Percentiles rank a stretch among this genome's conserved stretches.
phyloP scores from a whole-genome alignment of 2,888 invertebrate genomes.

The Altica lythri region DNA sequence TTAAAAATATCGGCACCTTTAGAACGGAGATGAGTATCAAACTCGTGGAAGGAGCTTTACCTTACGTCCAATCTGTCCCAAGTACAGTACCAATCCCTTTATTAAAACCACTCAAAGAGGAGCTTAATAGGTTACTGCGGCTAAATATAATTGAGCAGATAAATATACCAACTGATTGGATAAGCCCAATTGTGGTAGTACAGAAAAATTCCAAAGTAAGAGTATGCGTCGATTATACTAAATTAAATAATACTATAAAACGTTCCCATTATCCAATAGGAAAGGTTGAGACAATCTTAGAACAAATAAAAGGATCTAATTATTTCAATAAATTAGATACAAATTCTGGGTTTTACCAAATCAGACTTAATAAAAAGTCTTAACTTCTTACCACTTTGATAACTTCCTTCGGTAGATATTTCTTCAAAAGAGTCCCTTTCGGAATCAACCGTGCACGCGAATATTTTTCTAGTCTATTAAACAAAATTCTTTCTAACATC shows the following conservation, averaged over 20 bases:
- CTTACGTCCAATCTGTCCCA: slow-evolving; percentile 31
- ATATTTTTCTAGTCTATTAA: slow-evolving; percentile 27
- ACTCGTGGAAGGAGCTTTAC: slow-evolving; percentile 19
- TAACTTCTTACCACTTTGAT: slow-evolving; percentile 31
- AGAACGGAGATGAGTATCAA: slow-evolving; percentile 27
- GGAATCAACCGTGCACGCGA: slow-evolving; percentile 32
- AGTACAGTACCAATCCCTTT: slow-evolving; percentile 35
- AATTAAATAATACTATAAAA: slow-evolving; percentile 33
- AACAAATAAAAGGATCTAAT: slow-evolving; percentile 36
- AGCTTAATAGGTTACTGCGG: slow-evolving; percentile 28
- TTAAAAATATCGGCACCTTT: slow-evolving; percentile 24
- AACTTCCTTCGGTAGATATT: slow-evolving; percentile 32
- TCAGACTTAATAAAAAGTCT: slow-evolving; percentile 23
- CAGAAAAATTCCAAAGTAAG: slow-evolving; percentile 26
- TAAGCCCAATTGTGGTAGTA: slow-evolving; percentile 34
- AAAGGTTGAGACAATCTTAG: slow-evolving; percentile 41
- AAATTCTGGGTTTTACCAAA: slow-evolving; percentile 29
- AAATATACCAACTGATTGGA: slow-evolving; percentile 27
- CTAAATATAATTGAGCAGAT: slow-evolving; percentile 33
- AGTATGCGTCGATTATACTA: slow-evolving; percentile 34
- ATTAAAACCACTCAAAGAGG: slow-evolving; percentile 31
- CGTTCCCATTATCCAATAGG: slow-evolving; percentile 40
- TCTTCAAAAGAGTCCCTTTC: slow-evolving; percentile 27
- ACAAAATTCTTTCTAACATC: slow-evolving; percentile 20
- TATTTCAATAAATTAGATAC: slow-evolving; percentile 34